phyloP scores from a whole-genome alignment of 2,888 invertebrate genomes.

The Elysia crispata region DNA sequence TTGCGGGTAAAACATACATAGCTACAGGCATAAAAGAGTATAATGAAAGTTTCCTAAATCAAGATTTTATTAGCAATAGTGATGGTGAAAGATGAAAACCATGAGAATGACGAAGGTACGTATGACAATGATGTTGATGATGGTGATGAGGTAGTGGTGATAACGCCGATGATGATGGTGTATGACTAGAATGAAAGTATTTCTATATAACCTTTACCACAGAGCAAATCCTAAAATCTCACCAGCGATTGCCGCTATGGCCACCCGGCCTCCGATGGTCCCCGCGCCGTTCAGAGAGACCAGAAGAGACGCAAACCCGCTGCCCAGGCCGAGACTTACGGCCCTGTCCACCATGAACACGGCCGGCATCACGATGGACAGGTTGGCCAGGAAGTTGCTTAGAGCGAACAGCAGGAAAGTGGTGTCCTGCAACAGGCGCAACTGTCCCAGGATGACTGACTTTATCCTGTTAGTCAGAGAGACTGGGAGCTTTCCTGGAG shows the following conservation, averaged over 20 bases:
- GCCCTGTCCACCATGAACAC: constrained; percentile 33
- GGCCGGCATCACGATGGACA: constrained; percentile 19
- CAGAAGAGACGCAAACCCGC: background rate
- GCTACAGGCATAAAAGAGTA: no score
- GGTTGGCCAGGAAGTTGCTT: constrained; percentile 19
- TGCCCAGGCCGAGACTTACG: background rate
- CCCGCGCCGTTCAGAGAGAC: constrained; percentile 28
- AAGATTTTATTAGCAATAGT: no score
- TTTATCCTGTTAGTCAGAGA: background rate
- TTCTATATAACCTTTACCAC: no score
- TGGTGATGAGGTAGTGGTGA: constrained; percentile 31
- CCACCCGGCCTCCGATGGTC: background rate
- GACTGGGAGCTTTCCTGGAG: no score
- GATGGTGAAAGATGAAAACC: constrained; percentile 37
- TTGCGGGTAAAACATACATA: no score
- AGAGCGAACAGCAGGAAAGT: constrained; percentile 11
- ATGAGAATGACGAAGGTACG: constrained; percentile 32
- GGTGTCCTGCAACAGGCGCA: constrained; percentile 5
- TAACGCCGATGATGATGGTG: no score
- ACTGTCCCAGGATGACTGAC: background rate
- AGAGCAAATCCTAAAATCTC: background rate
- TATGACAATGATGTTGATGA: constrained; percentile 43
- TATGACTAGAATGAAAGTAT: no score
- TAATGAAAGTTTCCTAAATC: no score
- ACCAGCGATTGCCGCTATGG: background rate